Percentiles rank a stretch among this genome's conserved stretches.
Conservation (phyloP, 2,113 vertebrate genomes). For the Electrona antarctica region DNA sequence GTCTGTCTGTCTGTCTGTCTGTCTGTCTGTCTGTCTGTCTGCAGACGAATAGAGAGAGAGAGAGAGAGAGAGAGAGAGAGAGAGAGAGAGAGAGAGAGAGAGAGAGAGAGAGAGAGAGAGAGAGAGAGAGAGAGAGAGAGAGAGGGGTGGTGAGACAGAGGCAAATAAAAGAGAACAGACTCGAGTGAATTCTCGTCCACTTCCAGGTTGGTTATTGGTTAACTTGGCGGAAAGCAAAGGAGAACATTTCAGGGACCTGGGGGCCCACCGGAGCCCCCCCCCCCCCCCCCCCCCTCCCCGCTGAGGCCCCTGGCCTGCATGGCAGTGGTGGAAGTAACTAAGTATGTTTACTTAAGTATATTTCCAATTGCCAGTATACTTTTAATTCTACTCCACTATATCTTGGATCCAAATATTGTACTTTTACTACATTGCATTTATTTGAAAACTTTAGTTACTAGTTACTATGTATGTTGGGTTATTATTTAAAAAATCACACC, state of each 20-base stretch:
- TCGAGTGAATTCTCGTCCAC: no score
- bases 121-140: constrained; percentile 7
- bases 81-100: constrained; percentile 4
- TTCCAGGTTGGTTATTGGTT: constrained; percentile 86
- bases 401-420: no score
- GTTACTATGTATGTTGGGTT: no score
- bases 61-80: constrained; percentile 3
- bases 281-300: no score
- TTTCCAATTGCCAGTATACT: no score
- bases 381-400: no score
- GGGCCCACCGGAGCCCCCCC: constrained; percentile 55
- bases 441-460: no score
- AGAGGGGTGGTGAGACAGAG: neutral
- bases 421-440: no score
- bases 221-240: constrained; percentile 95
- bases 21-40: no score
- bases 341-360: no score
- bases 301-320: constrained; percentile 71
- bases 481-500: no score
- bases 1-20: no score
- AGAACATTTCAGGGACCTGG: constrained; percentile 89
- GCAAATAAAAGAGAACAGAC: constrained; percentile 84
- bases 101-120: neutral
- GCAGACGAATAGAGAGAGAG: neutral
- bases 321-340: neutral